Base-by-base conservation (phyloP, 2,888 invertebrate genomes). In the Drosophila longiperda region DNA sequence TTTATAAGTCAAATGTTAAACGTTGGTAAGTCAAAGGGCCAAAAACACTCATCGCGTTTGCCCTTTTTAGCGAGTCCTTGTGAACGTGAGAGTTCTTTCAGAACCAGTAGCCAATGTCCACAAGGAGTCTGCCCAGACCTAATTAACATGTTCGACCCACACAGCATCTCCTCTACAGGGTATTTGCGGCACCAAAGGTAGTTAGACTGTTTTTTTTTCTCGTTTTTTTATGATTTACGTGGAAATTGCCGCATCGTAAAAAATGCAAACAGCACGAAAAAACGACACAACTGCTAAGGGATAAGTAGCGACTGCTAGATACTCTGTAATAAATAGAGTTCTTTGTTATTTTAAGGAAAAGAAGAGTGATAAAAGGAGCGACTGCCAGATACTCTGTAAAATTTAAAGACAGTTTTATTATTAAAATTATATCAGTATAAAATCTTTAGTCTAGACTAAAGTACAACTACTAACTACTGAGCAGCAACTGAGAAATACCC, bases 171-270 rank as follows among this genome's bases (percentile, higher is more conserved):
- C 68, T 77, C 75, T 50, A 52, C 64, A 60, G 79, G 71, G 65
- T 62, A 75, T 54, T 52, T 33, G 54, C n/a, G 59, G 52, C 60
- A 45, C 67, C 38, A 64, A 78, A 75, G 73, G 66, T 77, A 76
- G 4, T 23, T 45, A 15, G 12, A 23, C 23, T 45, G 45, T 15
- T 23, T 45, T 23, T 23, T 6, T 75, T 75, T 76, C 12, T 9
- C 74, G 2, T 2, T 77, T 77, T 83, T 90, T 89, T 89, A 90
- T 82, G 91, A 88, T 91, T 89, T 89, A 88, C 90, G 75, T 82
- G 86, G 90, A 89, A 89, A 87, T 83, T 74, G 84, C 70, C 69
- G 58, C 38, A 58, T 87, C 87, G 60, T 90, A 89, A 87, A 90
- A 87, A 86, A 82, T 50, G 71, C 77, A 80, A 66, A 40, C 58